phyloP scores from a whole-genome alignment of 2,888 invertebrate species.

The Deroplatys truncata region DNA sequence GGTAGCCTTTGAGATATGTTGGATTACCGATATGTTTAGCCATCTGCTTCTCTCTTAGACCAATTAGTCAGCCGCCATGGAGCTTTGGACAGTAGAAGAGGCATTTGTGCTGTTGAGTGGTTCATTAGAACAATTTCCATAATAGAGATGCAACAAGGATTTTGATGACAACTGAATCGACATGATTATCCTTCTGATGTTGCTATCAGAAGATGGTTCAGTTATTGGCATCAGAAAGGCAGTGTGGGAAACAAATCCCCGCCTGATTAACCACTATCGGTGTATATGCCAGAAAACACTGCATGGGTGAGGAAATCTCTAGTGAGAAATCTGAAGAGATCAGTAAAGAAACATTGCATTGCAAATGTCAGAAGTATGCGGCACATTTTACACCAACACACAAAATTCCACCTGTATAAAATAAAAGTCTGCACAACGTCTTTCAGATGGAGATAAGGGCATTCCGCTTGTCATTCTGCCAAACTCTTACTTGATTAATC shows the following conservation, averaged over 20 bases:
- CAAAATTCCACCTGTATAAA: neutral
- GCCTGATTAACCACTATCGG: neutral
- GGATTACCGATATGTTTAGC: neutral
- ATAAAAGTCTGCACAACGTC: neutral
- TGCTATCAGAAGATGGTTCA: neutral
- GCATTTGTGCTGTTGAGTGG: neutral
- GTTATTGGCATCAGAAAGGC: neutral
- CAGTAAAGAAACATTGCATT: neutral
- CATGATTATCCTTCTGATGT: neutral
- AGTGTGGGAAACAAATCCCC: neutral
- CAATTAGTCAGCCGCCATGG: neutral
- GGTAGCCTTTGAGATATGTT: neutral
- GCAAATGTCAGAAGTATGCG: neutral
- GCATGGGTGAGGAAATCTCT: neutral
- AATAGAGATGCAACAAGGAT: neutral
- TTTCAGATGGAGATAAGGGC: neutral
- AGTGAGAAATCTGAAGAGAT: neutral
- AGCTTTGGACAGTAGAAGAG: neutral
- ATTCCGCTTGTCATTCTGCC: neutral
- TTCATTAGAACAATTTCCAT: neutral
- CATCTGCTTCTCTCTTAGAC: neutral
- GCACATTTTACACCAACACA: conserved; percentile 42
- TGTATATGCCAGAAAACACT: neutral
- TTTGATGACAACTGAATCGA: neutral
- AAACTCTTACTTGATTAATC: conserved; percentile 35